Percentiles rank a stretch among this genome's conserved stretches.
Conservation (phyloP, 2,888 invertebrate species). For the Dolichopus griseipennis region DNA sequence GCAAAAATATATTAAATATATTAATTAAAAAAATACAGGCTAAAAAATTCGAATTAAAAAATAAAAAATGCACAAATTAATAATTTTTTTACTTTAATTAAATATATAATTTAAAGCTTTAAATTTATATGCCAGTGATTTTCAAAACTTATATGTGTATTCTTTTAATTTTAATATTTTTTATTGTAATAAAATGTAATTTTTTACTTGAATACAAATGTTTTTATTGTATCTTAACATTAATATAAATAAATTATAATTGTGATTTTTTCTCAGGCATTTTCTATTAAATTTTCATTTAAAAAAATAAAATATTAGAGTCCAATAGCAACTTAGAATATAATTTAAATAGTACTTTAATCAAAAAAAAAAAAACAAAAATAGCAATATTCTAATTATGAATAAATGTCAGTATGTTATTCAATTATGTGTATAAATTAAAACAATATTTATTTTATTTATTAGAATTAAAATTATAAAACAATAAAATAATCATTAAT, state of each 20-base stretch:
- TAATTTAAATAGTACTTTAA: not conserved
- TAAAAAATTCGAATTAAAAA: no score
- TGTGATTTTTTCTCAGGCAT: not conserved
- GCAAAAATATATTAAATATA: no score
- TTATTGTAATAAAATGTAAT: not conserved
- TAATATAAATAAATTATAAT: not conserved
- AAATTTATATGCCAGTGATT: slow-evolving; percentile 1
- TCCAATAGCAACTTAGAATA: not conserved
- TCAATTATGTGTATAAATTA: not conserved
- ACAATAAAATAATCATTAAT: not conserved
- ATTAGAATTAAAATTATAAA: no score
- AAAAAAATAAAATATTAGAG: no score
- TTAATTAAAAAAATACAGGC: no score
- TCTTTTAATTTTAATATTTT: not conserved
- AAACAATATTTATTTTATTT: not conserved
- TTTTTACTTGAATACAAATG: no score
- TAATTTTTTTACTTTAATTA: not conserved
- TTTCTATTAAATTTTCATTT: not conserved
- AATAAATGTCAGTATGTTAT: not conserved
- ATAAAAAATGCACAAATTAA: no score
- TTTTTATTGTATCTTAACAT: not conserved
- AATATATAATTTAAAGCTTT: not conserved
- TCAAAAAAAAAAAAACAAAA: not conserved
- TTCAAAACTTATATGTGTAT: not conserved
- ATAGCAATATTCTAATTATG: not conserved